phyloP scores from a whole-genome alignment of 64 coral and sea anemone species.

The Actinia equina region DNA sequence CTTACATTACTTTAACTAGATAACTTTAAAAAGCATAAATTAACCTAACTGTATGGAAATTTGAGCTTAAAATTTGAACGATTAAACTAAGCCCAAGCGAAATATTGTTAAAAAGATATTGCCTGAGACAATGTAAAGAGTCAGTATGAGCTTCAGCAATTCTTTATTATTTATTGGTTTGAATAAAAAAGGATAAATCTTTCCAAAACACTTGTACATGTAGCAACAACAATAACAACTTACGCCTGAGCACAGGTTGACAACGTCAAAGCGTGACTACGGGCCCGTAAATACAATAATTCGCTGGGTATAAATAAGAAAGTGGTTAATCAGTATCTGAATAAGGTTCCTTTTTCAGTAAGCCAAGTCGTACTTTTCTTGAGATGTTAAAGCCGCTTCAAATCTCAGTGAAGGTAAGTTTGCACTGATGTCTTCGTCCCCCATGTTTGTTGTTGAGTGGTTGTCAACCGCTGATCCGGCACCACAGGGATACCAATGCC shows the following conservation, averaged over 20 bases:
- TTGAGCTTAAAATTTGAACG: too few species aligned
- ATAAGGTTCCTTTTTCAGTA: background rate
- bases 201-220: background rate
- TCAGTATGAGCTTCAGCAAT: background rate
- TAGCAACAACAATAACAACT: constrained; percentile 11
- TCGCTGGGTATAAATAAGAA: constrained; percentile 35
- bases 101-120: background rate
- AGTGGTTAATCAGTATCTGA: background rate
- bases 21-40: too few species aligned
- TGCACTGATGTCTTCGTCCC: constrained; percentile 74
- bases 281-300: constrained; percentile 72
- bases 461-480: constrained; percentile 25
- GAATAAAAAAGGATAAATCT: background rate
- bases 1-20: too few species aligned
- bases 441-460: constrained; percentile 74
- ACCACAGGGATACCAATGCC: background rate
- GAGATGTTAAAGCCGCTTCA: constrained; percentile 71
- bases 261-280: constrained; percentile 74
- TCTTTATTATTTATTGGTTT: background rate
- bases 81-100: background rate
- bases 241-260: constrained; percentile 84
- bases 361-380: constrained; percentile 60
- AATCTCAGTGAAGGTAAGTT: constrained; percentile 80
- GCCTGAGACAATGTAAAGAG: too few species aligned
- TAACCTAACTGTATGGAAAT: too few species aligned